Base-by-base conservation (phyloP, 1,140 invertebrate genomes). In the Grapholita molesta region DNA sequence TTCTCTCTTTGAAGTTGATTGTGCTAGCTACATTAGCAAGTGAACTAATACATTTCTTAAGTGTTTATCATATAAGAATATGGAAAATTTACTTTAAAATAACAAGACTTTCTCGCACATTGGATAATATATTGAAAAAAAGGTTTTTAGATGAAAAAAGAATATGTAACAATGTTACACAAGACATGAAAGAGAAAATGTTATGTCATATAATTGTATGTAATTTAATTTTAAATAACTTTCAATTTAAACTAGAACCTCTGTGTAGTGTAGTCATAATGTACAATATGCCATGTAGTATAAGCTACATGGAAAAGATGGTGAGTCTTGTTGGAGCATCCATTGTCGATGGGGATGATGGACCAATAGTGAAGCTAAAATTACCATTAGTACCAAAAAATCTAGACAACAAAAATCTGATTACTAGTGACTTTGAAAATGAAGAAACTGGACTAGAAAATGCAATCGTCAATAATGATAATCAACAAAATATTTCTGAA, bases 141-240 rank as follows among this genome's bases (percentile, higher is more conserved):
- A 82, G 84, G 5, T 91, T 91, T 55, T 73, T 79, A 72, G 89
- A 91, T 23, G 89, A 86, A n/a, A n/a, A n/a, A n/a, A n/a, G n/a
- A n/a, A n/a, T n/a, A n/a, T n/a, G n/a, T n/a, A n/a, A n/a, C n/a
- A n/a, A n/a, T n/a, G n/a, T n/a, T n/a, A 33, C 2, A 33, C 32
- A 33, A 33, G 32, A 3, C n/a, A n/a, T n/a, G n/a, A n/a, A n/a
- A n/a, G n/a, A n/a, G n/a, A n/a, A n/a, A n/a, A n/a, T n/a, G n/a
- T n/a, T n/a, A 24, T 89, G 87, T 65, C 76, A 88, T 57, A 78
- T 78, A 2, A 77, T 89, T 57, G 85, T 89, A 1, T 84, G 89
- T 25, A 38, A 85, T 25, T 68, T 89, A 28, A 24, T 91, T 7
- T 70, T 91, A 25, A 91, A 87, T 73, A 80, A 87, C 68, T 78